Base-by-base conservation (phyloP, 92 coral and sea anemone species). In the Nematostella vectensis region DNA sequence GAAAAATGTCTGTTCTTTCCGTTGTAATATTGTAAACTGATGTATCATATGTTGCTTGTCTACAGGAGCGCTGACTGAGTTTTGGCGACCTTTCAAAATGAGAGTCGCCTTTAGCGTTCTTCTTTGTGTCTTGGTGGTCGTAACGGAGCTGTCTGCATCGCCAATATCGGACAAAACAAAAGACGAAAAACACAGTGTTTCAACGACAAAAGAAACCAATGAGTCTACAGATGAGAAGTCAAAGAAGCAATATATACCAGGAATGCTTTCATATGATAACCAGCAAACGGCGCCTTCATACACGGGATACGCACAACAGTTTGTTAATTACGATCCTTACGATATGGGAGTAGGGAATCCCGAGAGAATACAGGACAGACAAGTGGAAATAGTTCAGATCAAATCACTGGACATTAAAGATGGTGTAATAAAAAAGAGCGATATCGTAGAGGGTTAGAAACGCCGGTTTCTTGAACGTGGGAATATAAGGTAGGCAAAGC, bases 201-300 rank as follows among this genome's bases (percentile, higher is more conserved):
- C 47, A 22, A 30, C 1, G 54, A 40, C 51, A 23, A 49, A 29
- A 43, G 25, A 39, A 27, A 25, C 16, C 18, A 59, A 43, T 25
- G 22, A 33, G 3, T 33, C 29, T 1, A 22, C 63, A 13, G 54
- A 59, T 3, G 15, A 50, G 47, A 31, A 30, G 50, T 44, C 22
- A 11, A 64, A 64, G 42, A 64, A 64, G 19, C 70, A 64, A 38
- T 25, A 10, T 3, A 39, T 64, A 30, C 58, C 69, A 10, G 68
- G 45, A 21, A 24, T 15, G 24, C 11, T 37, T 26, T 10, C 8
- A 43, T 42, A 8, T 18, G 50, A 12, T 45, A 61, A n/a, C n/a
- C n/a, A n/a, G n/a, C n/a, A n/a, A n/a, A n/a, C n/a, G n/a, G 40
- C 40, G 15, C 40, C 40, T 6, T 15, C 15, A 6, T 33, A 33